Conservation (phyloP, 2,113 vertebrate species). For the Actenoides hombroni region DNA sequence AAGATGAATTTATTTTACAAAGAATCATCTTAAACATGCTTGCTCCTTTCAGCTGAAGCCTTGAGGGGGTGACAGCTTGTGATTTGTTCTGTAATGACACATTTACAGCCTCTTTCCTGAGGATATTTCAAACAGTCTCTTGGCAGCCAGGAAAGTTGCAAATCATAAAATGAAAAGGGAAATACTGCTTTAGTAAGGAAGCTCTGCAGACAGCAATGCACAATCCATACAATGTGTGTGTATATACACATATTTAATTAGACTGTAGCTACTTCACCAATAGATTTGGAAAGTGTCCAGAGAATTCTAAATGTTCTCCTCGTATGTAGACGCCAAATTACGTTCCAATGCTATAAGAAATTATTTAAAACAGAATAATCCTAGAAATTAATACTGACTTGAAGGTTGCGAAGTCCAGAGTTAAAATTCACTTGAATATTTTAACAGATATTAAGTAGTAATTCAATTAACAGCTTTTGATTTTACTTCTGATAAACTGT, state of each 20-base stretch:
- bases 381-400: not conserved
- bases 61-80: not conserved
- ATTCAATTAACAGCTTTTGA: not conserved
- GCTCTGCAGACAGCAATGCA: not conserved
- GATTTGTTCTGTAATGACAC: constrained; percentile 19
- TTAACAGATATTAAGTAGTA: not conserved
- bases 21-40: not conserved
- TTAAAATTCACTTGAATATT: not conserved
- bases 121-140: not conserved
- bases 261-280: not conserved
- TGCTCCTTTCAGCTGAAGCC: not conserved
- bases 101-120: not conserved
- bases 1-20: not conserved
- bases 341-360: not conserved
- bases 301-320: not conserved
- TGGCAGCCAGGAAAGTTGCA: not conserved
- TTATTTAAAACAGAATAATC: not conserved
- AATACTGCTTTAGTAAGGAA: not conserved
- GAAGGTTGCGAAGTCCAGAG: not conserved
- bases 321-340: not conserved
- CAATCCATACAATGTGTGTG: not conserved
- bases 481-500: not conserved
- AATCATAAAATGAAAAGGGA: not conserved
- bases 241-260: not conserved
- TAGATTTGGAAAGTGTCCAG: not conserved